A percentile compares a stretch with the other conserved stretches of the same genome.
Evolutionary conservation across 2,113 vertebrate species (phyloP).

Genomic region (human): DNA sequence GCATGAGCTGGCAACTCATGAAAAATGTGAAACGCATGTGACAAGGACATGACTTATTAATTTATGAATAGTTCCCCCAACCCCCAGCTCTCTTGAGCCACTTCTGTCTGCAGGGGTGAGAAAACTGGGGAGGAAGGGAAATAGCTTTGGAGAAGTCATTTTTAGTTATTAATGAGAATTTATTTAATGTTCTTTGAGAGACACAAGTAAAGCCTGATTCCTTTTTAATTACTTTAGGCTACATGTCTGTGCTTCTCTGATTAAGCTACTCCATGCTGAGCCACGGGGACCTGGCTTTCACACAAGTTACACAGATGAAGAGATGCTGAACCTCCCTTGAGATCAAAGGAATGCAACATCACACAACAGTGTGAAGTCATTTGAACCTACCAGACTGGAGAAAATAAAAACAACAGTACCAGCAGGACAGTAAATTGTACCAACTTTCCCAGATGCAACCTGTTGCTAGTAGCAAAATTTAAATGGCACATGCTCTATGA

Average conservation of each 20-base stretch:
- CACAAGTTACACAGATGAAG: not conserved
- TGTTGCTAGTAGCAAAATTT: not conserved
- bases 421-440: not conserved
- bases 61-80: not conserved
- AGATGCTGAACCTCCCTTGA: not conserved
- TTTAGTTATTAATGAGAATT: not conserved
- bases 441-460: not conserved
- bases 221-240: constrained; percentile 14
- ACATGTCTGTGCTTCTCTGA: not conserved
- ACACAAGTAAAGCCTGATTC: not conserved
- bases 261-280: not conserved
- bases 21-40: not conserved
- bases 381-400: not conserved
- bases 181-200: not conserved
- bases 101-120: not conserved
- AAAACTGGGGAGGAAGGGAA: not conserved
- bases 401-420: not conserved
- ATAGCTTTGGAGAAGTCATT: not conserved
- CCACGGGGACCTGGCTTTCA: not conserved
- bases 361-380: not conserved
- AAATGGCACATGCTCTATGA: not conserved
- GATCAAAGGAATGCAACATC: not conserved
- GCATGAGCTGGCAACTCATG: not conserved
- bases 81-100: not conserved
- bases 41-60: not conserved